Conservation (phyloP, 2,888 invertebrate genomes). For the Macrophya annulata region DNA sequence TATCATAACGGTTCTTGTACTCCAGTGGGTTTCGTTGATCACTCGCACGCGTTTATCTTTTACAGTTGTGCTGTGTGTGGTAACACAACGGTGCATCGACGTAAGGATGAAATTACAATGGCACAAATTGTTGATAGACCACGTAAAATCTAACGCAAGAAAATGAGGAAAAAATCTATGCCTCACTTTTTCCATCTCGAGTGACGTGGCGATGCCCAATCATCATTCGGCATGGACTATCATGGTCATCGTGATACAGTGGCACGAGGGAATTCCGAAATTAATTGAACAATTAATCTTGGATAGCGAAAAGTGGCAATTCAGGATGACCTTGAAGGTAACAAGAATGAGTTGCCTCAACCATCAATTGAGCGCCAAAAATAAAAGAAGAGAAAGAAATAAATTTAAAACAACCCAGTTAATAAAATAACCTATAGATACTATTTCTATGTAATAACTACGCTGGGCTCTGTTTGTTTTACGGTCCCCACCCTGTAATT, state of each 20-base stretch:
- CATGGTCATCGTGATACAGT: not conserved
- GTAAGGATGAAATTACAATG: not conserved
- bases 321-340: conserved; percentile 49
- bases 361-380: conserved; percentile 10
- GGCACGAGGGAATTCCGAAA: conserved; percentile 9
- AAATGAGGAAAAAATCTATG: not conserved
- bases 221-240: not conserved
- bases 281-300: conserved; percentile 53
- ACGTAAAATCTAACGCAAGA: not conserved
- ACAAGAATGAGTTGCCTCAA: conserved; percentile 8
- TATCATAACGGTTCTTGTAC: conserved; percentile 37
- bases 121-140: not conserved
- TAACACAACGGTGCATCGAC: conserved; percentile 15
- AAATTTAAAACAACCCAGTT: not conserved
- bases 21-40: not conserved
- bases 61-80: conserved; percentile 18
- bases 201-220: not conserved
- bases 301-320: conserved; percentile 25
- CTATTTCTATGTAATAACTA: conserved; percentile 55
- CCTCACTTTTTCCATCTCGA: not conserved
- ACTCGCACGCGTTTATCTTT: conserved; percentile 26
- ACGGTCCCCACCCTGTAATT: conserved; percentile 53
- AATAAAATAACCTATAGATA: conserved; percentile 48
- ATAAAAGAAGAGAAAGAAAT: conserved; percentile 1
- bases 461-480: conserved; percentile 55